These are phyloP conservation scores for Puffinus mauretanicus DNA, from an alignment of 2,113 vertebrate genomes.

Conservation along the genomic window DNA sequence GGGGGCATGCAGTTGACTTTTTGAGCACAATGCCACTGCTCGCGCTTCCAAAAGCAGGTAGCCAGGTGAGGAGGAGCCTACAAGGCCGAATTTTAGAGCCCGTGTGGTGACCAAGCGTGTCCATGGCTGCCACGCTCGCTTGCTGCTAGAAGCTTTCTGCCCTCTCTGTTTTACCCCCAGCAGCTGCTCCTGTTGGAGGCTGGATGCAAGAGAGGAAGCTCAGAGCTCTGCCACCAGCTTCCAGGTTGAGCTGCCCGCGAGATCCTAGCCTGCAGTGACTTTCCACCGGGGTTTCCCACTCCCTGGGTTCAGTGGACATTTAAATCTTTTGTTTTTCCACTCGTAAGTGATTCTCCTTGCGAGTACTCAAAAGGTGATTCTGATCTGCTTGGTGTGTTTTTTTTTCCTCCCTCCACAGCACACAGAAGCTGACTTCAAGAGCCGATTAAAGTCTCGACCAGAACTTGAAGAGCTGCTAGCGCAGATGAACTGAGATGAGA, in stretches of 20 bases:
- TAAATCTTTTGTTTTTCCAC: not conserved
- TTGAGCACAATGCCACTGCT: not conserved
- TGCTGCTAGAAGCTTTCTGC: not conserved
- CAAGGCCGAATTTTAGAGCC: not conserved
- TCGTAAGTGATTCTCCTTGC: not conserved
- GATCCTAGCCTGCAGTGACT: too few species aligned
- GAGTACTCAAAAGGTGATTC: not conserved
- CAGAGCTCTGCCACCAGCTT: not conserved
- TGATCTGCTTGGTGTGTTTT: not conserved
- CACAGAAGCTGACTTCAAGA: slow-evolving; percentile 81
- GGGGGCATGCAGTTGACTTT: not conserved
- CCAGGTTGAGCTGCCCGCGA: not conserved
- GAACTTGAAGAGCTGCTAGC: slow-evolving; percentile 87
- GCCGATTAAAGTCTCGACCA: slow-evolving; percentile 84
- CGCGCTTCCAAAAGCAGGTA: not conserved
- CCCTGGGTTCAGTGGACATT: not conserved
- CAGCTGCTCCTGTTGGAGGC: not conserved
- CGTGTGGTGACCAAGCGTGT: accelerated
- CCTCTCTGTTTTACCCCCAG: not conserved
- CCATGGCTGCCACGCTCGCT: accelerated
- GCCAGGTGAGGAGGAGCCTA: not conserved
- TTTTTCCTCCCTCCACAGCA: slow-evolving; percentile 71
- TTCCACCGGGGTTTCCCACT: not conserved
- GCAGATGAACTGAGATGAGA: slow-evolving; percentile 71
- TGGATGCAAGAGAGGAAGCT: not conserved